phyloP scores from a whole-genome alignment of 2,888 invertebrate genomes.

The Acleris literana region DNA sequence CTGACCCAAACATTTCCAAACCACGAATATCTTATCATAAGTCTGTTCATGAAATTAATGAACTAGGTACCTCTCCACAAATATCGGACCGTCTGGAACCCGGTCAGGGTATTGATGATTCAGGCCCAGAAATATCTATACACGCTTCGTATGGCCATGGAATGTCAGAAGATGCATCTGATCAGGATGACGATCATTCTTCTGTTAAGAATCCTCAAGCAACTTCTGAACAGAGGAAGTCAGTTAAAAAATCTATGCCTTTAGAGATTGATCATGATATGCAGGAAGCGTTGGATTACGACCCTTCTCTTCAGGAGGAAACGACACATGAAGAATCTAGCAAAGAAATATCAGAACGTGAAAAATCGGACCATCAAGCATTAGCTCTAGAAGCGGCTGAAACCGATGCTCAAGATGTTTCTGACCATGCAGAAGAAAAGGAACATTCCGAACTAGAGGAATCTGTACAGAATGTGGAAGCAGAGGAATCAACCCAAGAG shows the following conservation, averaged over 20 bases:
- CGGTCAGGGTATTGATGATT: constrained; percentile 8
- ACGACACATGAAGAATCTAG: not conserved
- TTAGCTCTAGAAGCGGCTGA: not conserved
- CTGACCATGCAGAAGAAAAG: constrained; percentile 6
- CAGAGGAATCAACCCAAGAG: constrained; percentile 15
- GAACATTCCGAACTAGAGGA: constrained; percentile 37
- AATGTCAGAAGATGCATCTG: constrained; percentile 21
- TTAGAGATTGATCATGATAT: constrained; percentile 20
- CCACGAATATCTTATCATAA: constrained; percentile 18
- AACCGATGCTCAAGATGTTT: not conserved
- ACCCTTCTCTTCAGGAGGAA: constrained; percentile 20
- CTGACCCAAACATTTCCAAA: constrained; percentile 16
- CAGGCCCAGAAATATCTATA: constrained; percentile 25
- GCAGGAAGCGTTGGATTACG: constrained; percentile 24
- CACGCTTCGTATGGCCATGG: constrained; percentile 28
- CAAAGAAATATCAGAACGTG: not conserved
- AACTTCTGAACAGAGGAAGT: too few relatives aligned
- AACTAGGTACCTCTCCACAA: constrained; percentile 4
- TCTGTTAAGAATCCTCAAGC: too few relatives aligned
- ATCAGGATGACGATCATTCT: not conserved
- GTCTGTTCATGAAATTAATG: constrained; percentile 6
- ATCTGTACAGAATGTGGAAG: constrained; percentile 14
- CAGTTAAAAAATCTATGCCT: not conserved
- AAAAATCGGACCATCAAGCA: not conserved
- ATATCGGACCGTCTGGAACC: constrained; percentile 13